phyloP scores from a whole-genome alignment of 2,797 vertebrate genomes.

The Euphonia xanthogaster region DNA sequence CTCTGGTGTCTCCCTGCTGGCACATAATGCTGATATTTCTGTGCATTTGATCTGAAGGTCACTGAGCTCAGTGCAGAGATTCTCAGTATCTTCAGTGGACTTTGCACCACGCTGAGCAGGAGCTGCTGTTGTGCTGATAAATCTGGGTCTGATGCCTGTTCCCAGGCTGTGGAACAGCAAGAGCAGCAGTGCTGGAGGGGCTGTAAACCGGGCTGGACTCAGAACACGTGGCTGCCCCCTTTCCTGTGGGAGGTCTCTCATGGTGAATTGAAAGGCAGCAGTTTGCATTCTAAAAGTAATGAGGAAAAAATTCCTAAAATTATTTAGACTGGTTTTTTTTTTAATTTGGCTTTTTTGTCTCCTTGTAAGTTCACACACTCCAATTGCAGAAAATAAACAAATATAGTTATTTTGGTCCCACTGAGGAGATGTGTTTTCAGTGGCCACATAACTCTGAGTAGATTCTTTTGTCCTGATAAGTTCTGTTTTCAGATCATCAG shows the following conservation, averaged over 20 bases:
- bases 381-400: not conserved
- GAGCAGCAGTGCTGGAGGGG: not conserved
- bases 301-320: not conserved
- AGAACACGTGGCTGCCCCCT: not conserved
- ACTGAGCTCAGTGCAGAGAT: not conserved
- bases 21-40: not conserved
- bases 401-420: not conserved
- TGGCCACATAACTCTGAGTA: not conserved
- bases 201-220: not conserved
- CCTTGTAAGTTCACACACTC: not conserved
- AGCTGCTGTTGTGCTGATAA: not conserved
- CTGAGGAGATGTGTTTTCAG: not conserved
- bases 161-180: not conserved
- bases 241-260: not conserved
- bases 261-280: not conserved
- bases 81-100: not conserved
- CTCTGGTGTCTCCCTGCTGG: not conserved
- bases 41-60: not conserved
- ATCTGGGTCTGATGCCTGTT: fast-evolving
- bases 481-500: not conserved
- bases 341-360: not conserved
- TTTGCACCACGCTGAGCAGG: not conserved
- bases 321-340: not conserved
- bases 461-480: not conserved
- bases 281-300: not conserved